These are phyloP conservation scores for Danio tinwini DNA, from an alignment of 2,797 vertebrate genomes.

Conservation along the genomic window DNA sequence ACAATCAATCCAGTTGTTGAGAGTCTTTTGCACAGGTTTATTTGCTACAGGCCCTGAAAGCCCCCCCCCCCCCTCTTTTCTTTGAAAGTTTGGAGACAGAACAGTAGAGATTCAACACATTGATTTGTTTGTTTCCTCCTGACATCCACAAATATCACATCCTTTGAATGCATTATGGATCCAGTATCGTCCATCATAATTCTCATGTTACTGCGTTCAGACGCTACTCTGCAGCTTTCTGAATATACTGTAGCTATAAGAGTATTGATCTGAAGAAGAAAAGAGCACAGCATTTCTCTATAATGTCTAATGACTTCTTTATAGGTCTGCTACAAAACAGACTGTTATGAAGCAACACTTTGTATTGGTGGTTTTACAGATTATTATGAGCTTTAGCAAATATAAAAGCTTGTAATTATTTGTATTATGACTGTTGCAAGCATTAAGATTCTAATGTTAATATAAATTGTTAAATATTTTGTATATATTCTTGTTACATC, in stretches of 20 bases:
- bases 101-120: constrained; percentile 8
- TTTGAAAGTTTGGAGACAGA: not conserved
- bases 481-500: too few relatives aligned
- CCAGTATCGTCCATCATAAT: not conserved
- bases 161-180: not conserved
- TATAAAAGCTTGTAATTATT: not conserved
- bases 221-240: not conserved
- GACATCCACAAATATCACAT: not conserved
- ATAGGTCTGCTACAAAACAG: constrained; percentile 85
- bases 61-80: not conserved
- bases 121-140: constrained; percentile 32
- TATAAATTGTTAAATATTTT: too few relatives aligned
- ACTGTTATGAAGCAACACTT: constrained; percentile 84
- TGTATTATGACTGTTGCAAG: not conserved
- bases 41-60: not conserved
- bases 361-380: constrained; percentile 77
- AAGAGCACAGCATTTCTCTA: constrained; percentile 53
- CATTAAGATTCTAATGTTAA: too few relatives aligned
- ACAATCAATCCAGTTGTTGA: constrained; percentile 25
- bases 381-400: not conserved
- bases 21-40: constrained; percentile 22
- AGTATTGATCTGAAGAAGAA: not conserved
- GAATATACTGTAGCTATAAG: not conserved
- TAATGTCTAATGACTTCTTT: constrained; percentile 78
- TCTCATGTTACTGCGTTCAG: not conserved